Base-by-base conservation (phyloP, 1,140 invertebrate genomes). In the Drosophila kurseongensis region DNA sequence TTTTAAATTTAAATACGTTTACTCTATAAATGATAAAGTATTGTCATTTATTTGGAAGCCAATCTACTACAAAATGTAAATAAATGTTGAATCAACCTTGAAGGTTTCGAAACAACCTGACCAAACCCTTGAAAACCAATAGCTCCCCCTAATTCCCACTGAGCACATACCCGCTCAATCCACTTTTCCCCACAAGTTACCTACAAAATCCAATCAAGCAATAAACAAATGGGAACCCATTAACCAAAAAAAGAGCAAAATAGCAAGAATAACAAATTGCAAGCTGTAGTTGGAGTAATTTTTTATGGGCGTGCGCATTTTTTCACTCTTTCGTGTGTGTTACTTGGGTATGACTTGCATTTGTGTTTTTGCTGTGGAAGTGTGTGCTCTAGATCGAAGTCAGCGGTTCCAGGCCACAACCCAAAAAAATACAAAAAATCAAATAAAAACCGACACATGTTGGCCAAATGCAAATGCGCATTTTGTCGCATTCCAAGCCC, bases 401-500 rank as follows among this genome's bases (percentile, higher is more conserved):
- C 58, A 67, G 58, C 44, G 47, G 27, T 63, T 67, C n/a, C 29
- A 36, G 38, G 10, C 16, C 27, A n/a, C 8, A 32, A 51, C 16
- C 51, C 9, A 27, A 35, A 8, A 23, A 50, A 51, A 42, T 29
- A 65, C 14, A 16, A 59, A 48, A 50, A 67, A 42, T 52, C 18
- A 66, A 68, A 65, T 38, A 68, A 66, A 61, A 52, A 16, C 65
- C 60, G 47, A 59, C 71, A 75, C 60, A 75, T 75, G 71, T 56
- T 56, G 73, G 52, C 52, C 54, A 76, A 66, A 67, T 75, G 73
- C 73, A 75, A 75, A 76, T 76, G 72, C 73, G 62, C 51, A 75
- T 48, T 71, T 71, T 71, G 67, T 57, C 54, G 73, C 73, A 76
- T 76, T 75, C 73, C 73, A 76, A 76, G 42, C 72, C 61, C 73